phyloP scores from a whole-genome alignment of 2,888 invertebrate species.

The Aradus depressus region DNA sequence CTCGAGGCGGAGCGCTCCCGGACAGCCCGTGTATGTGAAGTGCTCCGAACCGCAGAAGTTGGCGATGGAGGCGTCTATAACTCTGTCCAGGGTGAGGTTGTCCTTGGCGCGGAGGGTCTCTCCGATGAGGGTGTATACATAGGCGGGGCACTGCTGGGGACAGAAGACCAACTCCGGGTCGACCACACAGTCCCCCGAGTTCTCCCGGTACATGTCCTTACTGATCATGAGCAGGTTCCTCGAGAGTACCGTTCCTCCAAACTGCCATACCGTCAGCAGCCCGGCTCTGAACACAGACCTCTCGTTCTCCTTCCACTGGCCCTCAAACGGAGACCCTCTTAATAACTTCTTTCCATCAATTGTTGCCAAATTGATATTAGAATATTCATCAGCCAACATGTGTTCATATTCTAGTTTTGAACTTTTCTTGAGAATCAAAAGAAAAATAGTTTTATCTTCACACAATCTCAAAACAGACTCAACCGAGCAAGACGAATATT shows the following conservation, averaged over 20 bases:
- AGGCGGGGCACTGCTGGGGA: constrained; percentile 11
- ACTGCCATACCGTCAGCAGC: constrained; percentile 12
- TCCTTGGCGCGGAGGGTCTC: constrained; percentile 1
- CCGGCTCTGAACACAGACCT: constrained; percentile 8
- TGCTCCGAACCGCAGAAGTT: constrained; percentile 11
- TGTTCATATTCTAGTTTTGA: not conserved
- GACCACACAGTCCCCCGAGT: not conserved
- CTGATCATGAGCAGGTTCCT: constrained; percentile 5
- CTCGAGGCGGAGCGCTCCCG: constrained; percentile 3
- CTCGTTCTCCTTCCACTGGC: constrained; percentile 7
- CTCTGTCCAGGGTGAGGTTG: constrained; percentile 5
- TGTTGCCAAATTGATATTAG: constrained; percentile 3
- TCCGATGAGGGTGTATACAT: constrained; percentile 10
- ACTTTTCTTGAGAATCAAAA: constrained; percentile 5
- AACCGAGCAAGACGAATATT: constrained; percentile 12
- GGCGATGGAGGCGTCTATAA: constrained; percentile 4
- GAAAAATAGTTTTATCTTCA: constrained; percentile 9
- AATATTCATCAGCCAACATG: not conserved
- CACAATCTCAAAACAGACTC: constrained; percentile 7
- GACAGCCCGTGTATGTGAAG: constrained; percentile 9
- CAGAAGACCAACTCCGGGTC: constrained; percentile 12
- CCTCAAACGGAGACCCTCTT: constrained; percentile 3
- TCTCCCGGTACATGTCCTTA: not conserved
- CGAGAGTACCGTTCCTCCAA: constrained; percentile 13
- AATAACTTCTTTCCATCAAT: constrained; percentile 3